Evolutionary conservation across 2,888 invertebrate genomes (phyloP), one percentile per base, ranked within the genome.

Genomic region (Buathra laborator): DNA sequence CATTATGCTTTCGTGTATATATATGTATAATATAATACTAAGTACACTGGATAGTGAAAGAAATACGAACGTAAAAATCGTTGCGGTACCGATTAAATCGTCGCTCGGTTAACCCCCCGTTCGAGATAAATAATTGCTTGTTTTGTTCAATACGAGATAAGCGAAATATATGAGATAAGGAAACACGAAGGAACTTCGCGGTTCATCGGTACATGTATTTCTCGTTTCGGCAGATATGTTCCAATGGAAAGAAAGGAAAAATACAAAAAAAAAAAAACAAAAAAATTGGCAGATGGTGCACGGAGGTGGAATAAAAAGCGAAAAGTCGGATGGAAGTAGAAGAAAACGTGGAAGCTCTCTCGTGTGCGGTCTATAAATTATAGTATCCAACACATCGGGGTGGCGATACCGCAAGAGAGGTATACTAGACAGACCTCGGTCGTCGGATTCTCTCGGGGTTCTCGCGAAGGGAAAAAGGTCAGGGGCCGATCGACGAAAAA

Each of bases 341-440:
- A 70, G 74, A 82, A 85, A 85, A 66, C 24, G 81, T 29, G 70
- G 77, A 53, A 64, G 75, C 56, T 59, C 59, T 59, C 59, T 37
- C 6, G 37, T 37, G 78, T 79, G 78, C 78, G 78, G 81, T 82
- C 84, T 85, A 85, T 85, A 85, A 85, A 85, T 85, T 85, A 82
- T 82, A 78, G 81, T 74, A 78, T 82, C 81, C 81, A 75, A 71
- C 75, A 75, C 75, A 78, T 78, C 74, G 74, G 75, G 78, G 70
- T 62, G 9, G 77, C 53, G 59, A 7, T 37, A 37, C 37, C 37
- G 37, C 37, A 37, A 37, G 37, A 37, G 37, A 37, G 37, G 37
- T 0, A 1, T 0, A 75, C 66, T 37, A 51, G 75, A 70, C 84
- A 79, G 81, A 85, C 75, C 70, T 64, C 81, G 71, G 53, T 78